Percentiles rank a stretch among this genome's conserved stretches.
These are phyloP conservation scores for Lottia gigantea DNA, from an alignment of 2,888 invertebrate species.

Conservation along the genomic window DNA sequence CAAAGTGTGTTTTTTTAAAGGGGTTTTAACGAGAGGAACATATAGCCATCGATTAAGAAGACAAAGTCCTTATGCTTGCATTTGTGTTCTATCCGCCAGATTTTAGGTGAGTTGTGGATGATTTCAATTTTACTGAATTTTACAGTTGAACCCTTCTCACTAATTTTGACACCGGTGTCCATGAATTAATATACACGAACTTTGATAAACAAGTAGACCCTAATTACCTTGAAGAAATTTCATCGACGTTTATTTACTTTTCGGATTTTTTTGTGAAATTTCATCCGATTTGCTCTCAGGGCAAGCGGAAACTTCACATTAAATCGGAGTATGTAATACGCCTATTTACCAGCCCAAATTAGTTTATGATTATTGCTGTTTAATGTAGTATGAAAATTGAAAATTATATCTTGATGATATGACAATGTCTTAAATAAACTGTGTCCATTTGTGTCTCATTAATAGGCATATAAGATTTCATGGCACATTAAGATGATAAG, in stretches of 20 bases:
- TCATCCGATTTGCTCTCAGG: background rate
- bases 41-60: too few species aligned
- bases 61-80: too few species aligned
- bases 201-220: too few species aligned
- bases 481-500: background rate
- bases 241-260: background rate
- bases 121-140: too few species aligned
- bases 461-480: conserved; percentile 5
- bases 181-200: too few species aligned
- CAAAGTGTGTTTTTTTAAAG: too few species aligned
- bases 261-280: background rate
- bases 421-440: conserved; percentile 4
- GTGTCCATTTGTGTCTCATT: background rate
- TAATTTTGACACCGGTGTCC: too few species aligned
- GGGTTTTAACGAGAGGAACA: too few species aligned
- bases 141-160: too few species aligned
- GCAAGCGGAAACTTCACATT: background rate
- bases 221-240: too few species aligned
- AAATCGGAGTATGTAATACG: background rate
- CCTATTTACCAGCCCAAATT: background rate
- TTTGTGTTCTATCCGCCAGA: too few species aligned
- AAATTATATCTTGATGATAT: background rate
- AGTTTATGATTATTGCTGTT: background rate
- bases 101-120: too few species aligned
- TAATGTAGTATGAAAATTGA: background rate